A percentile compares a stretch with the other conserved stretches of the same genome.
Evolutionary conservation across 2,888 invertebrate species (phyloP).

Genomic region (Drosophila subsilvestris): DNA sequence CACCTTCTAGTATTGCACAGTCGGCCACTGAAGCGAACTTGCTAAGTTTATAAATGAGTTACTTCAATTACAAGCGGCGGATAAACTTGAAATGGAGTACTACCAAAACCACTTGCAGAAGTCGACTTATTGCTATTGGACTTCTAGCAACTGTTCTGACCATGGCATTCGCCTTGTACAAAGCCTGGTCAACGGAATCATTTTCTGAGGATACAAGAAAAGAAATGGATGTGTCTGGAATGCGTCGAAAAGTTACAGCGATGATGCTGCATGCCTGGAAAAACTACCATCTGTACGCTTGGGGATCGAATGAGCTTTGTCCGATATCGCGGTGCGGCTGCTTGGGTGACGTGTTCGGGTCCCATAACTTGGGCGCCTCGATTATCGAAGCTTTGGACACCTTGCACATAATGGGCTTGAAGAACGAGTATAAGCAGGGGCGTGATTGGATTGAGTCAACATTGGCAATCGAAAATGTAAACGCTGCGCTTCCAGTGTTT

Average conservation of each 20-base stretch:
- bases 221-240: background rate
- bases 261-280: slow-evolving; percentile 99
- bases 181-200: background rate
- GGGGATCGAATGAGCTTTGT: slow-evolving; percentile 98
- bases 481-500: slow-evolving; percentile 97
- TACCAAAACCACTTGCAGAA: background rate
- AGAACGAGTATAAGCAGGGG: slow-evolving; percentile 96
- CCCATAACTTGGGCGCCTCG: slow-evolving; percentile 93
- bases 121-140: slow-evolving; percentile 2
- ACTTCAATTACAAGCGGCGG: slow-evolving; percentile 83
- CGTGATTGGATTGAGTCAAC: slow-evolving; percentile 96
- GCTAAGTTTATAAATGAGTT: slow-evolving; percentile 19
- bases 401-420: slow-evolving; percentile 97
- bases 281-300: slow-evolving; percentile 97
- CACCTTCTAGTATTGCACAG: background rate
- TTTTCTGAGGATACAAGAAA: background rate
- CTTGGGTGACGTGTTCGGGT: slow-evolving; percentile 95
- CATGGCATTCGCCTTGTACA: background rate
- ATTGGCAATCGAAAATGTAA: slow-evolving; percentile 90
- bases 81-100: slow-evolving; percentile 16
- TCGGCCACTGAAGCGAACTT: background rate
- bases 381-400: slow-evolving; percentile 99
- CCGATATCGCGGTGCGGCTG: slow-evolving; percentile 96
- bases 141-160: background rate
- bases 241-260: slow-evolving; percentile 80